Evolutionary conservation across 2,888 invertebrate genomes (phyloP).

Genomic region (Thymelicus acteon): DNA sequence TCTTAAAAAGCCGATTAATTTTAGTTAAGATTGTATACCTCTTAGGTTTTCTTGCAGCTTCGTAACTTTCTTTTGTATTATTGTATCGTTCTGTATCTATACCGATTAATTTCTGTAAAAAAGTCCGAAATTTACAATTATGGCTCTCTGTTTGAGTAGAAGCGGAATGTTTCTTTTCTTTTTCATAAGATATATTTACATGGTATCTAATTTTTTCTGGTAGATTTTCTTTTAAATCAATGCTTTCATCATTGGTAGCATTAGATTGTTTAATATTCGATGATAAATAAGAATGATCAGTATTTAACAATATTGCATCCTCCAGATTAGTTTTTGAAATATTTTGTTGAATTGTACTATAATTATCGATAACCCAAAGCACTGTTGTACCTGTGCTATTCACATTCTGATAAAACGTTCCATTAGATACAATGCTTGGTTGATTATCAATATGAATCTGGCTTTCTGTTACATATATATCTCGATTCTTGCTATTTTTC

Average conservation of each 20-base stretch:
- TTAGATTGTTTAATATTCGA: neutral
- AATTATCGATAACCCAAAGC: neutral
- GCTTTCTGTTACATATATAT: constrained; percentile 13
- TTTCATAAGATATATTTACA: neutral
- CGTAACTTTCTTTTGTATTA: neutral
- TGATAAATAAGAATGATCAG: neutral
- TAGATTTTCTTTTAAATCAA: neutral
- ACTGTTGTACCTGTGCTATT: neutral
- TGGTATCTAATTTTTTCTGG: neutral
- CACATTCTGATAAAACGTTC: neutral
- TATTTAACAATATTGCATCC: neutral
- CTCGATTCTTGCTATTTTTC: neutral
- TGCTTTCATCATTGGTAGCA: neutral
- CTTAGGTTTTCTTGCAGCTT: constrained; percentile 43
- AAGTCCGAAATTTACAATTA: constrained; percentile 9
- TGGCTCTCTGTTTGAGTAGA: neutral
- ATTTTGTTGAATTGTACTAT: neutral
- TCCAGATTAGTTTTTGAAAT: neutral
- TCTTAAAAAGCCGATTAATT: constrained; percentile 61
- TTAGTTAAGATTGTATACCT: constrained; percentile 55
- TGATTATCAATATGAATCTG: neutral
- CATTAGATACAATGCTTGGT: neutral
- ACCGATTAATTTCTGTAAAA: constrained; percentile 11
- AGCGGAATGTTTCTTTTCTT: neutral
- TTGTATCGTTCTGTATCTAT: constrained; percentile 42